Percentiles rank a stretch among this genome's conserved stretches.
phyloP scores from a whole-genome alignment of 2,888 invertebrate species.

The Drosophila monieri region DNA sequence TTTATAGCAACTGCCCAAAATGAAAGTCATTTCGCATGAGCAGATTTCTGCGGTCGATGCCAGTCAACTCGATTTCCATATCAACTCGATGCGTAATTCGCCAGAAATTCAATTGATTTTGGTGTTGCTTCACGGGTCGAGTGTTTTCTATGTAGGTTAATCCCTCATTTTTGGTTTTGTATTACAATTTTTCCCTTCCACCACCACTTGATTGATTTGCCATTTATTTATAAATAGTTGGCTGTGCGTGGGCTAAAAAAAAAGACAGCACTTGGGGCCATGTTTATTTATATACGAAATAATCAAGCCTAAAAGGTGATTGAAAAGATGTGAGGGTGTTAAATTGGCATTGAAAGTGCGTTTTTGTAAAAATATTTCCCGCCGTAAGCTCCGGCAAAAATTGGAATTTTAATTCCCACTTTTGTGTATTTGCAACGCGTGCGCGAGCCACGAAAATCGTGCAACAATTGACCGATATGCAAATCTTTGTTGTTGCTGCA shows the following conservation, averaged over 20 bases:
- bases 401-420: constrained; percentile 47
- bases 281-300: constrained; percentile 36
- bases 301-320: constrained; percentile 18
- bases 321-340: constrained; percentile 53
- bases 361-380: constrained; percentile 18
- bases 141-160: constrained; percentile 66
- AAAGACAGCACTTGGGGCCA: constrained; percentile 12
- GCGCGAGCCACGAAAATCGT: constrained; percentile 55
- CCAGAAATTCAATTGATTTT: constrained; percentile 27
- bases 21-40: constrained; percentile 56
- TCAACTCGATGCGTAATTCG: constrained; percentile 56
- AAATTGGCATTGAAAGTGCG: constrained; percentile 62
- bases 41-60: constrained; percentile 38
- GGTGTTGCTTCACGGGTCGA: constrained; percentile 11
- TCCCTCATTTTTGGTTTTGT: constrained; percentile 60
- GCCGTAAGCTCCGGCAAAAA: constrained; percentile 5
- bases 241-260: constrained; percentile 44
- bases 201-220: constrained; percentile 44
- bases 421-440: constrained; percentile 64
- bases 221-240: constrained; percentile 61
- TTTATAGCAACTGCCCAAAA: constrained; percentile 41
- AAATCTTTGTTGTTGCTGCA: constrained; percentile 52
- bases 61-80: constrained; percentile 45
- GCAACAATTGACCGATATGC: constrained; percentile 76
- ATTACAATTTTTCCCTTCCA: constrained; percentile 56